These are phyloP conservation scores for Drosophila subpulchrella DNA, from an alignment of 1,140 invertebrate species.

Conservation along the genomic window DNA sequence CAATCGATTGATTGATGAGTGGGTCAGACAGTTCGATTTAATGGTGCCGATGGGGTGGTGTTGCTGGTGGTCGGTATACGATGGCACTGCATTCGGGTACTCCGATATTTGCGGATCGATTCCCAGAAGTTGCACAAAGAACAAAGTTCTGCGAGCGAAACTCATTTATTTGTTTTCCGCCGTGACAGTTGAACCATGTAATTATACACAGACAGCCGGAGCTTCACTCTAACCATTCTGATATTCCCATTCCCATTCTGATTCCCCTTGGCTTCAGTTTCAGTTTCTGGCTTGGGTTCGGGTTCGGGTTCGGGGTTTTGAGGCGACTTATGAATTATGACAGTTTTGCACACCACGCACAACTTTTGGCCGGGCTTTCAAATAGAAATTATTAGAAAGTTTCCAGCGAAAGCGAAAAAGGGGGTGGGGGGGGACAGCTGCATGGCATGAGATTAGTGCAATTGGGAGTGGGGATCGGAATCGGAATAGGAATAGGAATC, in stretches of 20 bases:
- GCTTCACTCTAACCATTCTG: background rate
- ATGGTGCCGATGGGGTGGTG: background rate
- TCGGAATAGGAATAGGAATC: background rate
- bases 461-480: conserved; percentile 15
- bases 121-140: conserved; percentile 39
- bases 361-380: conserved; percentile 74
- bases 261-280: conserved; percentile 18
- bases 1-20: conserved; percentile 47
- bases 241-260: background rate
- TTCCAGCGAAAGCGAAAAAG: conserved; percentile 68
- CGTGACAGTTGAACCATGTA: conserved; percentile 81
- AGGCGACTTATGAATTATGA: conserved; percentile 78
- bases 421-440: conserved; percentile 30
- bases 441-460: conserved; percentile 70
- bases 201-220: conserved; percentile 76
- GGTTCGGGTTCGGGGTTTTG: background rate
- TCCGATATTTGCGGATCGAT: conserved; percentile 52
- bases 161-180: conserved; percentile 81
- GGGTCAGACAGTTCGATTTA: conserved; percentile 21
- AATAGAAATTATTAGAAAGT: conserved; percentile 82
- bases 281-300: conserved; percentile 11
- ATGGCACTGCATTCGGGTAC: background rate
- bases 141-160: conserved; percentile 67
- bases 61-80: background rate
- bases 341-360: conserved; percentile 79